Base-by-base conservation (phyloP, 2,888 invertebrate genomes). In the Byasa hedistus region DNA sequence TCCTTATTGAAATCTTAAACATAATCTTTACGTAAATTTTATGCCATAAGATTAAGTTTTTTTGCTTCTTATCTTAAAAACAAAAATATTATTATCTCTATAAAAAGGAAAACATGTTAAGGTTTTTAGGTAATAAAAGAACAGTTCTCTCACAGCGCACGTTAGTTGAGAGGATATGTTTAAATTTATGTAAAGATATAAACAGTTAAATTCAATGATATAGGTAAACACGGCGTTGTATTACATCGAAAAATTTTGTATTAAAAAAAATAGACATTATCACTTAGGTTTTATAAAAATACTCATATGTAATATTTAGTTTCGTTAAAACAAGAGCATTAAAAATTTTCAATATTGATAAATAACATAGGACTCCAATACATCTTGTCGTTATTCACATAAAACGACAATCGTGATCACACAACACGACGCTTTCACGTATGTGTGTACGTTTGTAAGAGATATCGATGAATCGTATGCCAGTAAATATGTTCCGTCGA, bases 381-480 rank as follows among this genome's bases (percentile, higher is more conserved):
- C 74, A 74, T 74, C 74, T 75, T 77, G 68, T 80, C 78, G 81
- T 80, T 78, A 80, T 76, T 81, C 76, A 76, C 76, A 76, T 78
- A 82, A 84, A 86, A 85, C 81, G 79, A 79, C 79, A 81, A 86
- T 89, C 89, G 90, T 87, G 89, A 89, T 86, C 87, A 79, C 73
- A 77, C 83, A 79, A 86, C 89, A 88, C 87, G 88, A 86, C 80
- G 80, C 79, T 77, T 83, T 85, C 79, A 83, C 82, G 85, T 76
- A 81, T 5, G n/a, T n/a, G n/a, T 48, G 48, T n/a, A 44, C 17
- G 19, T 19, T n/a, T 4, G 48, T 83, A 85, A 82, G 82, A 84
- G 79, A 82, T 87, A 86, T 85, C 87, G 84, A 87, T 87, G 86
- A 84, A 89, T 87, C 84, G 81, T 71, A 75, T 76, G 74, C 73